Evolutionary conservation across 2,888 invertebrate genomes (phyloP).

Genomic region (Drosophila ustulata): DNA sequence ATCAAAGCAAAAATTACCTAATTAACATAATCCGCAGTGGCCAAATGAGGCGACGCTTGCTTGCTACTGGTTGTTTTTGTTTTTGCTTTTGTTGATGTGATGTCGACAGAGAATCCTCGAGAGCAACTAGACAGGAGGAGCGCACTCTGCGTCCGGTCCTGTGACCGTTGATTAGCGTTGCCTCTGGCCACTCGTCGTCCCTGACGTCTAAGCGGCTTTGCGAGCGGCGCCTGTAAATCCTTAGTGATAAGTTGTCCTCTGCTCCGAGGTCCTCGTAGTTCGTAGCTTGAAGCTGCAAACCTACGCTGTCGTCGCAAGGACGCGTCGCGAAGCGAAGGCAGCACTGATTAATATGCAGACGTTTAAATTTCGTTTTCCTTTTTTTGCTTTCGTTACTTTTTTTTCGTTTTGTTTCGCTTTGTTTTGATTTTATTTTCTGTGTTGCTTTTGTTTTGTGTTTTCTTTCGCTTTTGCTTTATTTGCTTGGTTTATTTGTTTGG

Average conservation of each 20-base stretch:
- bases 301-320: constrained; percentile 21
- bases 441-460: constrained; percentile 40
- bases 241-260: constrained; percentile 75
- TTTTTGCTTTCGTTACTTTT: constrained; percentile 30
- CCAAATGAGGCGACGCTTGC: constrained; percentile 73
- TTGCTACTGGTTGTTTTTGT: constrained; percentile 33
- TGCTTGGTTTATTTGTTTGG: constrained; percentile 7
- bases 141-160: constrained; percentile 38
- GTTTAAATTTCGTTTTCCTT: constrained; percentile 72
- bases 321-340: constrained; percentile 32
- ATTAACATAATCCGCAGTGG: constrained; percentile 82
- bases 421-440: constrained; percentile 17
- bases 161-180: constrained; percentile 71
- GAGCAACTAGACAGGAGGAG: constrained; percentile 25
- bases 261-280: constrained; percentile 15
- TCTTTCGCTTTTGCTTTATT: constrained; percentile 19
- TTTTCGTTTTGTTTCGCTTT: constrained; percentile 4
- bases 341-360: constrained; percentile 76
- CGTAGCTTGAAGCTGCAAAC: constrained; percentile 1
- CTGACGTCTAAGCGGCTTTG: constrained; percentile 56
- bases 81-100: constrained; percentile 15
- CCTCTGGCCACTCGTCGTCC: constrained; percentile 45
- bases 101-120: constrained; percentile 20
- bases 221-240: constrained; percentile 62
- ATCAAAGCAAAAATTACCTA: constrained; percentile 82